These are phyloP conservation scores for Tangachromis dhanisi DNA, from an alignment of 2,113 vertebrate genomes.

Conservation along the genomic window DNA sequence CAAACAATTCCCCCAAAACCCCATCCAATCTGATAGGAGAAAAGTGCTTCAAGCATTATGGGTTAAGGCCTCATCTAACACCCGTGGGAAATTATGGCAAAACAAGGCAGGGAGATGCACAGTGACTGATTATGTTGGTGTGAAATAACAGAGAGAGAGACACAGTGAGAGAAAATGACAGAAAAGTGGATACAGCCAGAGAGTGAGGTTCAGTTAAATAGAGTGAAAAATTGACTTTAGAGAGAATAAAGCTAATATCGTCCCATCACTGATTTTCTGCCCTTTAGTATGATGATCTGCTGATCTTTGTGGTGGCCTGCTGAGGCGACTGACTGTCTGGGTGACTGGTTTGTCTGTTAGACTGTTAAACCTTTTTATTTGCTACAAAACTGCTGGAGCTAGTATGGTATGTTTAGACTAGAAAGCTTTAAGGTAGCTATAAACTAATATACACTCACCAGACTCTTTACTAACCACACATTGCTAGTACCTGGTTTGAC, in stretches of 20 bases:
- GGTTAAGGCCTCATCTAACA: constrained; percentile 56
- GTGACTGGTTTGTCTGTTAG: background rate
- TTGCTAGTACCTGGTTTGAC: background rate
- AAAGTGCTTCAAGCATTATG: constrained; percentile 49
- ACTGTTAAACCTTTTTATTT: background rate
- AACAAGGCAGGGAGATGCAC: constrained; percentile 60
- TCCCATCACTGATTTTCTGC: background rate
- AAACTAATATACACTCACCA: background rate
- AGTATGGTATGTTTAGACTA: background rate
- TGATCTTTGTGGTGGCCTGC: background rate
- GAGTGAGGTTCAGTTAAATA: constrained; percentile 20
- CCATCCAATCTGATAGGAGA: constrained; percentile 43
- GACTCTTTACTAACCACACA: background rate
- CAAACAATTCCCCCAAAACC: constrained; percentile 18
- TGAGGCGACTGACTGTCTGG: background rate
- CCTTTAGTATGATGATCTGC: background rate
- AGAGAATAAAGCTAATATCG: constrained; percentile 18
- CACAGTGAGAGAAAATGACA: constrained; percentile 5
- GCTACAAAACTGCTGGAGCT: background rate
- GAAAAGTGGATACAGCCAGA: background rate
- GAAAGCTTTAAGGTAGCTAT: background rate
- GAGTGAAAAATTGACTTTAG: constrained; percentile 23
- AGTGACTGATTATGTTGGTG: constrained; percentile 62
- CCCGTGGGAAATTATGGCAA: constrained; percentile 65
- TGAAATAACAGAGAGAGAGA: constrained; percentile 42